Conservation (phyloP, 2,797 vertebrate species). For the Molossus alvarezi region DNA sequence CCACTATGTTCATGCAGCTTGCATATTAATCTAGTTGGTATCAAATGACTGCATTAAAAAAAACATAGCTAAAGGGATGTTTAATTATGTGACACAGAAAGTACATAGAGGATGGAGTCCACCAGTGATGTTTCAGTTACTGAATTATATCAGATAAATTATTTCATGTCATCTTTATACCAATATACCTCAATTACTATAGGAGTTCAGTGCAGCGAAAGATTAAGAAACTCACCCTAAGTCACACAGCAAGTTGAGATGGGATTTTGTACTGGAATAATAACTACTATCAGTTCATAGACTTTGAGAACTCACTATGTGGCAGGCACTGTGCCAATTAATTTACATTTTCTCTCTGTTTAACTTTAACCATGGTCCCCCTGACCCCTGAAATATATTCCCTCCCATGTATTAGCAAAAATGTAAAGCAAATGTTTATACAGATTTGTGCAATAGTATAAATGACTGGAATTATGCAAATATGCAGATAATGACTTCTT, state of each 20-base stretch:
- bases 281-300: background rate
- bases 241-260: background rate
- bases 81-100: background rate
- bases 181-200: background rate
- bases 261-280: background rate
- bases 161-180: conserved; percentile 15
- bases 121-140: background rate
- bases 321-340: background rate
- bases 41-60: background rate
- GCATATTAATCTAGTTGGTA: background rate
- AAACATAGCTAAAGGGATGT: background rate
- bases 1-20: background rate
- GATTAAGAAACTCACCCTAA: background rate
- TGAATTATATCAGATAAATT: background rate
- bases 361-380: background rate
- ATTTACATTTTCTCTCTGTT: background rate
- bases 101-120: background rate
- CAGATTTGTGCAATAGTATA: background rate
- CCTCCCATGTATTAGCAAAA: background rate
- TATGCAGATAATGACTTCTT: background rate
- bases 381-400: background rate
- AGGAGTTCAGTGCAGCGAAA: background rate
- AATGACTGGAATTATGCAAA: conserved; percentile 50
- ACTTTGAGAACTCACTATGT: conserved; percentile 44
- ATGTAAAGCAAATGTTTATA: background rate